phyloP scores from a whole-genome alignment of 2,797 vertebrate species.

The Phataginus tricuspis region DNA sequence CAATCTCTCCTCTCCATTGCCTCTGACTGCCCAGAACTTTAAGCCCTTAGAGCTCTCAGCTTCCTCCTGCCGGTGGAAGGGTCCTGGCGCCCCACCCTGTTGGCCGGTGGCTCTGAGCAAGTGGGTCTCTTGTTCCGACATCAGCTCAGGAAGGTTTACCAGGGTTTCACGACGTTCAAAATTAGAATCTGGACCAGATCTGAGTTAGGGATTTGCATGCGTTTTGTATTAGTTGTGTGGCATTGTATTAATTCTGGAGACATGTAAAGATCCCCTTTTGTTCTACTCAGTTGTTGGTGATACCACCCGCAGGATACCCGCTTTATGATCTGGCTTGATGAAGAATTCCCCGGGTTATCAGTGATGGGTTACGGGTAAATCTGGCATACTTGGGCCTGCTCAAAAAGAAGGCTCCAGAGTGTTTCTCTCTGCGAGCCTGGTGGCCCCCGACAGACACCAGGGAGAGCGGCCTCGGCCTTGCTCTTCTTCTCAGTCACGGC shows the following conservation, averaged over 20 bases:
- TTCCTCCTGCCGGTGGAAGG: accelerated
- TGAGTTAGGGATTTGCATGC: not conserved
- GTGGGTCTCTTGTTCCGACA: accelerated
- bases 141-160: not conserved
- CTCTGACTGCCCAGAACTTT: constrained; percentile 59
- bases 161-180: not conserved
- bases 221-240: not conserved
- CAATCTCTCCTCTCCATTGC: constrained; percentile 72
- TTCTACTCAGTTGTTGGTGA: not conserved
- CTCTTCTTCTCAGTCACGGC: not conserved
- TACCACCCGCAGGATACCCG: not conserved
- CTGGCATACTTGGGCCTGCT: not conserved
- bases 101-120: not conserved
- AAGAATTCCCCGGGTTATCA: not conserved
- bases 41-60: not conserved
- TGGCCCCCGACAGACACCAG: not conserved
- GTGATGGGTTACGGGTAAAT: not conserved
- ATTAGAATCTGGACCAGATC: not conserved
- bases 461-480: not conserved
- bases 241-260: not conserved
- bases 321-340: not conserved
- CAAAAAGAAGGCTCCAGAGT: not conserved
- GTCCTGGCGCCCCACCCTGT: not conserved
- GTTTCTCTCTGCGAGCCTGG: not conserved
- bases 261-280: not conserved